phyloP scores from a whole-genome alignment of 2,113 vertebrate species.

The Cnemophilus loriae region DNA sequence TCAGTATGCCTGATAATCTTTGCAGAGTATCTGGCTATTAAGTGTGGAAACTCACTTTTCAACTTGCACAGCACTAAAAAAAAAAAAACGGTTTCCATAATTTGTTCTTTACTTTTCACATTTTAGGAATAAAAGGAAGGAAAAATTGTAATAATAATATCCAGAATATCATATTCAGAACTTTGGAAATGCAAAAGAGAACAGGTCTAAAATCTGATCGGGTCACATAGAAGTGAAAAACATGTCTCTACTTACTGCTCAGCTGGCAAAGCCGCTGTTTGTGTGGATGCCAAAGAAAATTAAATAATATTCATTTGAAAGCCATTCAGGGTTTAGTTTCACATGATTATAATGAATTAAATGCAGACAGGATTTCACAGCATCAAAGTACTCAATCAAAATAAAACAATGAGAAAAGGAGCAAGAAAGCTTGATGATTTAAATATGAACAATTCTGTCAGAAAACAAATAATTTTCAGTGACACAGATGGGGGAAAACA shows the following conservation, averaged over 20 bases:
- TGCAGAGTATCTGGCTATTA: background rate
- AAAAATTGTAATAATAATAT: background rate
- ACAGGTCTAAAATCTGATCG: background rate
- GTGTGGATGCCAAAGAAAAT: constrained; percentile 28
- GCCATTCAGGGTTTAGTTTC: constrained; percentile 6
- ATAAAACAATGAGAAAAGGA: background rate
- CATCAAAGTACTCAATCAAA: constrained; percentile 13
- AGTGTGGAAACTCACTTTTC: background rate
- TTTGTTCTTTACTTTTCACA: background rate
- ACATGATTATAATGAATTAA: constrained; percentile 38
- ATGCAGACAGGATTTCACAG: constrained; percentile 2
- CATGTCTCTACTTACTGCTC: background rate
- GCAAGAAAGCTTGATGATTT: background rate
- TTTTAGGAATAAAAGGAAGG: background rate
- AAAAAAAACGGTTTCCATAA: background rate
- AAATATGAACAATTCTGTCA: constrained; percentile 10
- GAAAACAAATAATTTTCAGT: background rate
- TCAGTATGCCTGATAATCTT: background rate
- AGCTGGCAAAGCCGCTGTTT: background rate
- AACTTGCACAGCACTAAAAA: background rate
- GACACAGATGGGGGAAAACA: background rate
- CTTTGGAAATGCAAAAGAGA: background rate
- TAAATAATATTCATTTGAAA: constrained; percentile 47
- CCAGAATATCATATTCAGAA: background rate
- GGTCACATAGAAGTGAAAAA: background rate